Base-by-base conservation (phyloP, 2,113 vertebrate species). In the Aramus guarauna region DNA sequence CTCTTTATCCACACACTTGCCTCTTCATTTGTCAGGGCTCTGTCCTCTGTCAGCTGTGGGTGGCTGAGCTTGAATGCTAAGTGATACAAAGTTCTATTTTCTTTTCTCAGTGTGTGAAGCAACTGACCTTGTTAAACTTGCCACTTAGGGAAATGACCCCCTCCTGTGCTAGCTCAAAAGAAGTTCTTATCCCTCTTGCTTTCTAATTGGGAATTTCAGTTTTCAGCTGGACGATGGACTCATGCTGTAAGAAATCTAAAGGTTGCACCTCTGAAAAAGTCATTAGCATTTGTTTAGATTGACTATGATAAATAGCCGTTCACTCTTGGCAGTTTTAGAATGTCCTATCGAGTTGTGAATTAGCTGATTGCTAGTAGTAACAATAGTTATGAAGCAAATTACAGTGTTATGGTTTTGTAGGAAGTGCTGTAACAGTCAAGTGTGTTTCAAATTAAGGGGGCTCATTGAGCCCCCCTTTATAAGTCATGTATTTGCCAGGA, bases 281-380 rank as follows among this genome's bases (percentile, higher is more conserved):
- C 89, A 82, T 96, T 77, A 97, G 27, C 77, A 41, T 93, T 94
- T 97, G 68, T 94, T 96, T 85, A 92, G 85, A 41, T 64, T 81
- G 48, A 74, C 10, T 26, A 29, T 79, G 86, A 85, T 78, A 94
- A 97, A 88, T 94, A 81, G 85, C 78, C 86, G 53, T 83, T 95
- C 22, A 21, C 60, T 91, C n/a, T 80, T 96, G 92, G 78, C 59
- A 90, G 53, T 39, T 69, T 78, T 55, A 73, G 66, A 90, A 66
- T 16, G 23, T 78, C 64, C 82, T 74, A 3, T 86, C 8, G 37
- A 72, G 93, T 79, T 18, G 90, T 78, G 87, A 96, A 63, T 94
- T 59, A 67, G 45, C 68, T 29, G 29, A 68, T 85, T 93, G 47
- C 69, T 45, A 34, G 12, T 43, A 84, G 88, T 73, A 59, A 59